phyloP scores from a whole-genome alignment of 2,888 invertebrate genomes.

The Tipula helvola region DNA sequence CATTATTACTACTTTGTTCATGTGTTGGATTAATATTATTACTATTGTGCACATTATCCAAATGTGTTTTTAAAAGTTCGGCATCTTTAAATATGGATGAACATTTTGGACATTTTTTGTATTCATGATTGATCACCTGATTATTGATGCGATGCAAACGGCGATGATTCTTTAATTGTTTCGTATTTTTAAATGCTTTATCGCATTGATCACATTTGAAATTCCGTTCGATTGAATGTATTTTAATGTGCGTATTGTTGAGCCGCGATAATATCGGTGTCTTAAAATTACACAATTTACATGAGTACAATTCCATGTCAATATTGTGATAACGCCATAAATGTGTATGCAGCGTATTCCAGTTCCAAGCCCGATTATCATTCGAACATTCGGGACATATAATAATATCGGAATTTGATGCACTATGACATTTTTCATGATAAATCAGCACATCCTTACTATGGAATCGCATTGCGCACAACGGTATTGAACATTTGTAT shows the following conservation, averaged over 20 bases:
- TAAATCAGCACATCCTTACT: slow-evolving; percentile 27
- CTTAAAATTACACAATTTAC: slow-evolving; percentile 62
- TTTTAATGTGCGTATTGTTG: slow-evolving; percentile 60
- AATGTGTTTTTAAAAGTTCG: slow-evolving; percentile 39
- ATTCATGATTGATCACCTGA: slow-evolving; percentile 19
- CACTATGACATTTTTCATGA: slow-evolving; percentile 29
- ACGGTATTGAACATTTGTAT: slow-evolving; percentile 24
- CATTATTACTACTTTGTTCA: slow-evolving; percentile 19
- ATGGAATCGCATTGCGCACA: slow-evolving; percentile 32
- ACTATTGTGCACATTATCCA: slow-evolving; percentile 37
- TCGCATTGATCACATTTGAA: slow-evolving; percentile 52
- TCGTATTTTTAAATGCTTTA: slow-evolving; percentile 66
- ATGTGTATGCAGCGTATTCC: slow-evolving; percentile 62
- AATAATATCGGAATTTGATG: slow-evolving; percentile 25
- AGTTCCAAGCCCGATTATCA: slow-evolving; percentile 39
- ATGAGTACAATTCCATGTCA: slow-evolving; percentile 67
- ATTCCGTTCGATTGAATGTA: slow-evolving; percentile 46
- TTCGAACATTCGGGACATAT: slow-evolving; percentile 53
- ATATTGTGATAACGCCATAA: slow-evolving; percentile 65
- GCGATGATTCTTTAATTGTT: slow-evolving; percentile 67
- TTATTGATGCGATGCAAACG: slow-evolving; percentile 36
- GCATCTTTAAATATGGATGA: slow-evolving; percentile 28
- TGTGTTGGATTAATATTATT: background rate
- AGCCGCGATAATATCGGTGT: slow-evolving; percentile 57
- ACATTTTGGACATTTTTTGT: slow-evolving; percentile 34